Conservation (phyloP, 2,888 invertebrate genomes). For the Ecliptopera silaceata region DNA sequence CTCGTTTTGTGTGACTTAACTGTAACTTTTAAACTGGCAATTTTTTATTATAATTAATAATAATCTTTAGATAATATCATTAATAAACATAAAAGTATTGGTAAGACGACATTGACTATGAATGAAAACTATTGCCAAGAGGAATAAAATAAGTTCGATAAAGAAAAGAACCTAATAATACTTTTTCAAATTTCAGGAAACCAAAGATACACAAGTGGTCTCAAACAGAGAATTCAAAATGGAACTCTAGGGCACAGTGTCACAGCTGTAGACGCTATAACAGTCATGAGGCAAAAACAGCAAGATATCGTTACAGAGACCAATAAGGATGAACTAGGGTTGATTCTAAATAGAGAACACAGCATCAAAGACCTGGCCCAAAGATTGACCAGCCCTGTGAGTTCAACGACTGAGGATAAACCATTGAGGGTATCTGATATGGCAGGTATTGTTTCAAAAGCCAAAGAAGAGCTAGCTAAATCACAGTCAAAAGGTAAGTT, state of each 20-base stretch:
- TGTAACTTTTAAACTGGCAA: not conserved
- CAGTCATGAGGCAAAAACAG: conserved; percentile 77
- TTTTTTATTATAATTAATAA: not conserved
- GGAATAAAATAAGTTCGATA: too few relatives aligned
- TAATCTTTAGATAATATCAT: too few relatives aligned
- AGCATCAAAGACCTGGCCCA: conserved; percentile 95
- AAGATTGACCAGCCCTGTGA: conserved; percentile 88
- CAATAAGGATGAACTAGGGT: conserved; percentile 79
- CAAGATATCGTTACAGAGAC: conserved; percentile 84
- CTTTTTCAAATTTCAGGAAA: conserved; percentile 65
- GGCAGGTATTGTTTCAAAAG: conserved; percentile 95
- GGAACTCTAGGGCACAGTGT: conserved; percentile 82
- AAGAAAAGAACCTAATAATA: too few relatives aligned
- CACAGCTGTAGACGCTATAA: conserved; percentile 67
- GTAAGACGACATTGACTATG: too few relatives aligned
- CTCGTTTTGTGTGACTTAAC: conserved; percentile 16
- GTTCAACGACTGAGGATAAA: conserved; percentile 83
- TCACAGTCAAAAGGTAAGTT: conserved; percentile 89
- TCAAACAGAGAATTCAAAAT: conserved; percentile 84
- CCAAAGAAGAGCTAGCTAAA: conserved; percentile 95
- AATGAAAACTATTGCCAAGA: too few relatives aligned
- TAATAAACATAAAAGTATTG: too few relatives aligned
- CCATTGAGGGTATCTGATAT: conserved; percentile 90
- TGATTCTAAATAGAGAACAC: conserved; percentile 90
- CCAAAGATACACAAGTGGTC: conserved; percentile 81